Conservation (phyloP, 2,113 vertebrate genomes). For the Manacus vitellinus region DNA sequence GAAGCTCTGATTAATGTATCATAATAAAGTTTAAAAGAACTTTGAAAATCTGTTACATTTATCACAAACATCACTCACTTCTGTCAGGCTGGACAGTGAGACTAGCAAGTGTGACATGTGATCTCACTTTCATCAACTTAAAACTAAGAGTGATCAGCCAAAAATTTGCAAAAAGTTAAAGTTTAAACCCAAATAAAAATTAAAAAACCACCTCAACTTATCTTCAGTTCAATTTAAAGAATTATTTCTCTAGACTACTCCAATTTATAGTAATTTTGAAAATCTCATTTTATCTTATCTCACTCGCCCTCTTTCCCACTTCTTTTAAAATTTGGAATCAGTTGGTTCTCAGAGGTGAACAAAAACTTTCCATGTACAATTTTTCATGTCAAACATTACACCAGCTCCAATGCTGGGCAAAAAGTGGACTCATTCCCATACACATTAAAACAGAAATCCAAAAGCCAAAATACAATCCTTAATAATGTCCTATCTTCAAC, state of each 20-base stretch:
- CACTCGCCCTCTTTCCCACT: accelerated
- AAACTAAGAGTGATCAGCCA: neutral
- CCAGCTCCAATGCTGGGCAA: neutral
- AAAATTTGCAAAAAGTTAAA: neutral
- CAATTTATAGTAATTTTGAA: neutral
- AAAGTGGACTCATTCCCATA: neutral
- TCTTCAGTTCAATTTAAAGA: neutral
- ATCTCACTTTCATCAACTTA: neutral
- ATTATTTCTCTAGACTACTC: neutral
- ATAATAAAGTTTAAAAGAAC: neutral
- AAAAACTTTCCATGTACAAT: neutral
- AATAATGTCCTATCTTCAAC: neutral
- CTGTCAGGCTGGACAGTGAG: neutral
- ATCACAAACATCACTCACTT: neutral
- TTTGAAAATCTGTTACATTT: neutral
- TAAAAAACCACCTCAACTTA: neutral
- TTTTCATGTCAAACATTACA: neutral
- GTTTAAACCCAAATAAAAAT: neutral
- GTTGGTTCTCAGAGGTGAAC: neutral
- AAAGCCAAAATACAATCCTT: neutral
- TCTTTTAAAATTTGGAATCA: neutral
- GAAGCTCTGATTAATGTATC: neutral
- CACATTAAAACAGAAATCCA: neutral
- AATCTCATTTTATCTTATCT: neutral
- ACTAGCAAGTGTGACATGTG: neutral